phyloP scores from a whole-genome alignment of 2,797 vertebrate species.

The Sus cebifrons region DNA sequence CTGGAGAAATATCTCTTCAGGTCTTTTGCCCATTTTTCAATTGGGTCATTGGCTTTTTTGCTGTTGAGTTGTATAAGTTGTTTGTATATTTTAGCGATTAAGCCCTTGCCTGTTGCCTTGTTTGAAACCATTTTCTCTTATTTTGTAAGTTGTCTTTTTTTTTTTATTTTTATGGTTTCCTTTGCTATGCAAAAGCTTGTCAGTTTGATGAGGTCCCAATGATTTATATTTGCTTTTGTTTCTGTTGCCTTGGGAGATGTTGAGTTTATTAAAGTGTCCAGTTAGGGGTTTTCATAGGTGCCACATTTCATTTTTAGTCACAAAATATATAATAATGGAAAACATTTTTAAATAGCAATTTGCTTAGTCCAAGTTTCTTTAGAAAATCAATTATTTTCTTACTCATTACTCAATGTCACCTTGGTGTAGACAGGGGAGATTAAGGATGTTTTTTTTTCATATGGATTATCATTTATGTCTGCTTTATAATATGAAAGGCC shows the following conservation, averaged over 20 bases:
- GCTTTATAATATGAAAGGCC: background rate
- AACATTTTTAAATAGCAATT: background rate
- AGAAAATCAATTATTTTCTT: constrained; percentile 2
- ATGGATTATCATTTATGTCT: background rate
- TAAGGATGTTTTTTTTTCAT: constrained; percentile 10
- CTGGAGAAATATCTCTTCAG: too few species aligned
- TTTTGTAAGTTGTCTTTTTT: too few species aligned
- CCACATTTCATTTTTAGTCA: background rate
- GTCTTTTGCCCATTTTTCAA: too few species aligned
- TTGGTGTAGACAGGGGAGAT: constrained; percentile 12
- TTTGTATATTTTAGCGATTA: too few species aligned
- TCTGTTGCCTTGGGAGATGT: background rate
- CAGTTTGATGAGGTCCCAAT: too few species aligned
- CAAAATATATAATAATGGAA: background rate
- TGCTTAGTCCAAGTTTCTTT: background rate
- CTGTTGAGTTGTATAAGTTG: too few species aligned
- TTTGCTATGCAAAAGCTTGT: too few species aligned
- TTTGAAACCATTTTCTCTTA: too few species aligned
- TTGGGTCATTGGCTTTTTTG: too few species aligned
- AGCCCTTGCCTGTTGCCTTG: too few species aligned
- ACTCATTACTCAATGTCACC: background rate
- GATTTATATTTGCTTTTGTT: too few species aligned
- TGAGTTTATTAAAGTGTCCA: constrained; percentile 18
- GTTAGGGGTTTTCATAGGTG: background rate
- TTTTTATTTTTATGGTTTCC: too few species aligned